Evolutionary conservation across 2,888 invertebrate species (phyloP).

Genomic region (Carterocephalus palaemon): DNA sequence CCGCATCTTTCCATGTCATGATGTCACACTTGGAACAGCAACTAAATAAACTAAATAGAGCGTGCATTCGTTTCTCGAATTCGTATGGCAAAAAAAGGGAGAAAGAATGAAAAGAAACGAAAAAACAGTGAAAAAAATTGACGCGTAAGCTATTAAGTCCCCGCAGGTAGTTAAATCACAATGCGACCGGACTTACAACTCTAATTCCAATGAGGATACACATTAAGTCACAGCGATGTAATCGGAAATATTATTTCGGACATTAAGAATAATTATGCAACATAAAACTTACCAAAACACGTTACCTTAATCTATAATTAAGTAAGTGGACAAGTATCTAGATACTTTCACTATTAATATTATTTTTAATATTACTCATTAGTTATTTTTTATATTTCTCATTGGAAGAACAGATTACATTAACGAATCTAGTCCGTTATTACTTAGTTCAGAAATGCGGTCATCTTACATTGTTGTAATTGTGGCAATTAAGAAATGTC

Average conservation of each 20-base stretch:
- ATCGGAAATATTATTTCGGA: conserved; percentile 17
- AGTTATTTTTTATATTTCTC: no score
- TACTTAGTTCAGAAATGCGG: conserved; percentile 47
- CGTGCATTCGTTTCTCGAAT: conserved; percentile 31
- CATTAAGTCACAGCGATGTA: no score
- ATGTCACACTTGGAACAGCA: conserved; percentile 40
- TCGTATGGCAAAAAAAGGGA: conserved; percentile 3
- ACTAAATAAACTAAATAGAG: conserved; percentile 52
- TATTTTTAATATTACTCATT: no score
- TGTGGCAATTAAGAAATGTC: conserved; percentile 63
- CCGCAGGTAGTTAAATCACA: conserved; percentile 17
- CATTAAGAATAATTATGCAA: conserved; percentile 4
- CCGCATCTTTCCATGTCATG: conserved; percentile 33
- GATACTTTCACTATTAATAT: no score
- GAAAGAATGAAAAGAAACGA: not conserved
- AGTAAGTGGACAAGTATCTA: no score
- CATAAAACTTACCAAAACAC: conserved; percentile 1
- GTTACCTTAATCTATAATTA: not conserved
- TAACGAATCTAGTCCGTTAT: conserved; percentile 27
- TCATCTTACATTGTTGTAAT: conserved; percentile 55
- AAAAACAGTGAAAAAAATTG: conserved; percentile 21
- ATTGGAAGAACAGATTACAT: conserved; percentile 14
- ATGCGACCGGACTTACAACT: conserved; percentile 16
- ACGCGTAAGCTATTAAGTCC: conserved; percentile 19
- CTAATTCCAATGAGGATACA: conserved; percentile 4